phyloP scores from a whole-genome alignment of 2,113 vertebrate species.

The Pluvialis apricaria region DNA sequence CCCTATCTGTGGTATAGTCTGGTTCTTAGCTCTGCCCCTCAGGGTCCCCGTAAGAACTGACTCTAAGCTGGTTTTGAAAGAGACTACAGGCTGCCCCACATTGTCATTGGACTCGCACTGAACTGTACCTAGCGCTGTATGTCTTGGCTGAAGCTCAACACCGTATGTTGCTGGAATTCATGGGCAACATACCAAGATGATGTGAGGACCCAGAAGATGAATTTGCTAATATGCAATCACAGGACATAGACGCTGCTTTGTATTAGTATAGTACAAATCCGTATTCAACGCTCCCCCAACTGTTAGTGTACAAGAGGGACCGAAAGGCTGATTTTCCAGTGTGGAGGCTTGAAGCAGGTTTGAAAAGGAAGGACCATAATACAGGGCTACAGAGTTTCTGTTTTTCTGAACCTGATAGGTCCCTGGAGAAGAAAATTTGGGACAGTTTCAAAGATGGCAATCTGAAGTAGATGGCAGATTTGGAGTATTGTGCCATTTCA shows the following conservation, averaged over 20 bases:
- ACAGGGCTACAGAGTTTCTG: background rate
- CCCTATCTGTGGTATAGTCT: background rate
- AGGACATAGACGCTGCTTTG: background rate
- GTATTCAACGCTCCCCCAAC: background rate
- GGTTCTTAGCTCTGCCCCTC: background rate
- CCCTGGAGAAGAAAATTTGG: background rate
- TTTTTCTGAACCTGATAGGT: background rate
- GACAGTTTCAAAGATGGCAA: background rate
- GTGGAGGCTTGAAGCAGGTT: background rate
- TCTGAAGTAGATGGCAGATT: conserved; percentile 18
- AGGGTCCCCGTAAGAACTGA: background rate
- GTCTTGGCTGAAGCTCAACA: background rate
- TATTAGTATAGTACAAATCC: background rate
- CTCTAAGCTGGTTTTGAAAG: background rate
- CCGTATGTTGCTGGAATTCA: background rate
- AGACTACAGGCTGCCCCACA: background rate
- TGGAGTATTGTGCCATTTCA: background rate
- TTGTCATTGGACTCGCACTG: background rate
- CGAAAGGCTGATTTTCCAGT: background rate
- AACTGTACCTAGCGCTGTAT: background rate
- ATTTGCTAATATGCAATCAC: background rate
- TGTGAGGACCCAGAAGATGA: background rate
- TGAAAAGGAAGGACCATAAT: background rate
- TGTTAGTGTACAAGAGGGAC: background rate
- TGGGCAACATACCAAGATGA: background rate